Evolutionary conservation across 2,113 vertebrate species (phyloP), one percentile per base, ranked within the genome.

Genomic region (Cisticola juncidis): DNA sequence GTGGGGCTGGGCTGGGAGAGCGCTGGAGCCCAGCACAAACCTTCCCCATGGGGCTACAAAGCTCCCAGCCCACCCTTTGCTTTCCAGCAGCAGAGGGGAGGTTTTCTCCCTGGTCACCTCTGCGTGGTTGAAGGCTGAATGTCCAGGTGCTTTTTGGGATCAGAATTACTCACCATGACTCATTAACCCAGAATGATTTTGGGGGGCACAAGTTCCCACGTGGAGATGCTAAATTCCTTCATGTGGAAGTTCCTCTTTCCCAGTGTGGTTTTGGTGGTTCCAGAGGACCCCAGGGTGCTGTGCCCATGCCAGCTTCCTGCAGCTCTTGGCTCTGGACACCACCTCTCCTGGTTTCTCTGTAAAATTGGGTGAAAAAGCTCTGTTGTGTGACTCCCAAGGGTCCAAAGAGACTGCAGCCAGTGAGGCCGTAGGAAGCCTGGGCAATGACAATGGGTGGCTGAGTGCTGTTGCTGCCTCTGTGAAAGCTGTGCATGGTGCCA

Each of bases 381-480:
- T 50, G 19, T 38, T 76, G n/a, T 23, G 28, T 54, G 38, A 79
- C 51, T 88, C 42, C 40, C 45, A 53, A 48, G 57, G 35, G 28
- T 35, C 53, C 6, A 0, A 28, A 53, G 73, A 42, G 26, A 36
- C 38, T 54, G 4, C 64, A 69, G 69, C 6, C 51, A 38, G 40
- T 0, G 0, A 82, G 38, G 25, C 58, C 3, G 3, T 1, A 2
- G 20, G 36, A 31, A 68, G 38, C 28, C 51, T 26, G 81, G 38
- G 24, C 1, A 0, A 18, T 44, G 85, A 16, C 24, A 64, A 20
- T 6, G 7, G 26, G 40, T 9, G 5, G 35, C n/a, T 0, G 0
- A 64, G 62, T 2, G 23, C 53, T 45, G 16, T 1, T 40, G 26
- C 4, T 47, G 23, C 31, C 66, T 66, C 51, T 4, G 2, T 12